Percentiles rank a stretch among this genome's conserved stretches.
Evolutionary conservation across 2,113 vertebrate genomes (phyloP).

Genomic region (Salvelinus sp.): DNA sequence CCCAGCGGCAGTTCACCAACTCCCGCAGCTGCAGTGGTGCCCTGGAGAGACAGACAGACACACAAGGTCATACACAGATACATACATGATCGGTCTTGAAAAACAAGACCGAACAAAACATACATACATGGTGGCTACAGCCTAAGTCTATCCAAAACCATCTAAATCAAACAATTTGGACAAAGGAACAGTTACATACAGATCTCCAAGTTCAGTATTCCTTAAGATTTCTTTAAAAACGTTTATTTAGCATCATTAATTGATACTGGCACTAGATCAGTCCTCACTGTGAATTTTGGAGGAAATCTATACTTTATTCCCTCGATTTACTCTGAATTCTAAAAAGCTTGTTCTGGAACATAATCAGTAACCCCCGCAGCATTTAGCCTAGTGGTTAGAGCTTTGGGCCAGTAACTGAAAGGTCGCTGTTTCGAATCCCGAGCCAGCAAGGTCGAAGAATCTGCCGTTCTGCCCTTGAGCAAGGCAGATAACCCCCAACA

Average conservation of each 20-base stretch:
- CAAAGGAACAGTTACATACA: background rate
- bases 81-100: background rate
- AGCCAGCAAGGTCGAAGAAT: no score
- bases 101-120: background rate
- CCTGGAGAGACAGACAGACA: slow-evolving; percentile 62
- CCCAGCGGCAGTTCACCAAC: slow-evolving; percentile 98
- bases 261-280: background rate
- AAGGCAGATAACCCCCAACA: no score
- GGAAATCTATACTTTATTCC: slow-evolving; percentile 16
- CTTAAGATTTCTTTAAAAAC: background rate
- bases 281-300: slow-evolving; percentile 5
- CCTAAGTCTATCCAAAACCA: background rate
- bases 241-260: background rate
- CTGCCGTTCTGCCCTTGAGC: no score
- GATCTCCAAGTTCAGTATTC: background rate
- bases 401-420: no score
- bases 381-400: no score
- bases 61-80: slow-evolving; percentile 16
- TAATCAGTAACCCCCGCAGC: no score
- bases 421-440: no score
- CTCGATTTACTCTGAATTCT: slow-evolving; percentile 1
- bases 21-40: slow-evolving; percentile 93
- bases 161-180: background rate
- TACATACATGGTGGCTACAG: background rate
- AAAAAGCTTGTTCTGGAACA: background rate